These are phyloP conservation scores for Sus cebifrons DNA, from an alignment of 2,797 vertebrate genomes.

Conservation along the genomic window DNA sequence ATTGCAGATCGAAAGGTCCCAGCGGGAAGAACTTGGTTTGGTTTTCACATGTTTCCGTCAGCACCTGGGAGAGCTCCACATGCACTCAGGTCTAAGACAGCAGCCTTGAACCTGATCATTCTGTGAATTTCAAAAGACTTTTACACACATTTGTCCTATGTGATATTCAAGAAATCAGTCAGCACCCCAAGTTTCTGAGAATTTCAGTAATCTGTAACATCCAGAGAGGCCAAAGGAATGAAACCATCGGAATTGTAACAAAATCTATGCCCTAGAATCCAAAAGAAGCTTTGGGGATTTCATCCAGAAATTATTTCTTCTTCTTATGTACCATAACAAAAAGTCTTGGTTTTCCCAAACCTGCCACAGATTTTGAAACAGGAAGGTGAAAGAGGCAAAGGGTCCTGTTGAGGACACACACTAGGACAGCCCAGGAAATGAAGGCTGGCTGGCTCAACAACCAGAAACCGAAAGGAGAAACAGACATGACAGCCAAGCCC, in stretches of 20 bases:
- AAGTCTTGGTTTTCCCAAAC: not conserved
- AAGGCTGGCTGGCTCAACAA: not conserved
- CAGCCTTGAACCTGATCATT: not conserved
- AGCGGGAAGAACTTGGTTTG: not conserved
- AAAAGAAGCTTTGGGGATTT: not conserved
- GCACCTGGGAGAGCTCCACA: too few species aligned
- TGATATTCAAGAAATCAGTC: not conserved
- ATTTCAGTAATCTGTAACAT: not conserved
- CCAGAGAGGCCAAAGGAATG: not conserved
- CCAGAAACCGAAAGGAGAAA: not conserved
- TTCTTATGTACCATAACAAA: not conserved
- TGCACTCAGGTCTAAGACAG: accelerated
- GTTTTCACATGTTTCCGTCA: not conserved
- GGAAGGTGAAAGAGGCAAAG: not conserved
- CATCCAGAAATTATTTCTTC: not conserved
- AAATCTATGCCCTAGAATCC: not conserved
- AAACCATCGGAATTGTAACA: too few species aligned
- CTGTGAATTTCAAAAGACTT: not conserved
- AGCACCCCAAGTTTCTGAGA: not conserved
- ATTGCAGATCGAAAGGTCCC: not conserved
- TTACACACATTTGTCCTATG: not conserved
- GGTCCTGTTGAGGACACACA: not conserved
- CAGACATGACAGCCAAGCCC: accelerated
- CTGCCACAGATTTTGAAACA: not conserved
- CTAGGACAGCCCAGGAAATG: not conserved